These are phyloP conservation scores for Halcyon leucocephala DNA, from an alignment of 2,797 vertebrate species.

Conservation along the genomic window DNA sequence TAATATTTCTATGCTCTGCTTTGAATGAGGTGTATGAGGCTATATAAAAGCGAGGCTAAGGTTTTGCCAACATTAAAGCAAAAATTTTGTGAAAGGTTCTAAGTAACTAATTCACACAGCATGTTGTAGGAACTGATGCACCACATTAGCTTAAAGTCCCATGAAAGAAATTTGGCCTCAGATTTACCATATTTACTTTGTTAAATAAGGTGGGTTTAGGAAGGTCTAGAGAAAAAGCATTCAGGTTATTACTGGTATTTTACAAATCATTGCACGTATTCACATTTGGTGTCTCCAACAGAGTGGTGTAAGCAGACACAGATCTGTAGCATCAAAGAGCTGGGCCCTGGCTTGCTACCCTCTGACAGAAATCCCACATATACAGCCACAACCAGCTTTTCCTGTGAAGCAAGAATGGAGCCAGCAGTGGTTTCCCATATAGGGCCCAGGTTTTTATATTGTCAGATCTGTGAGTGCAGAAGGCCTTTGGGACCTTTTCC, in stretches of 20 bases:
- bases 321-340: background rate
- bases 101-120: background rate
- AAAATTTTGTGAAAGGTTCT: background rate
- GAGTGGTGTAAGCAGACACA: background rate
- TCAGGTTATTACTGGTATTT: background rate
- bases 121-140: background rate
- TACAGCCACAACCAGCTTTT: background rate
- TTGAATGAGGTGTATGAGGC: background rate
- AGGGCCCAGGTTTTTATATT: background rate
- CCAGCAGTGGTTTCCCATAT: background rate
- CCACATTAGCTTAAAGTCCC: background rate
- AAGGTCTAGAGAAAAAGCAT: background rate
- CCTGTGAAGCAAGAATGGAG: background rate
- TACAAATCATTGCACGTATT: background rate
- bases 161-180: background rate
- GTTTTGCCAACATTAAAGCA: background rate
- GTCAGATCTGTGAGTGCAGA: background rate
- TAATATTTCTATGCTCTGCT: background rate
- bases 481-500: background rate
- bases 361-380: background rate
- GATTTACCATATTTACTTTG: background rate
- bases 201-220: background rate
- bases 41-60: background rate
- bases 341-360: background rate
- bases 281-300: background rate